phyloP scores from a whole-genome alignment of 2,113 vertebrate genomes.

The Gymnobelideus leadbeateri region DNA sequence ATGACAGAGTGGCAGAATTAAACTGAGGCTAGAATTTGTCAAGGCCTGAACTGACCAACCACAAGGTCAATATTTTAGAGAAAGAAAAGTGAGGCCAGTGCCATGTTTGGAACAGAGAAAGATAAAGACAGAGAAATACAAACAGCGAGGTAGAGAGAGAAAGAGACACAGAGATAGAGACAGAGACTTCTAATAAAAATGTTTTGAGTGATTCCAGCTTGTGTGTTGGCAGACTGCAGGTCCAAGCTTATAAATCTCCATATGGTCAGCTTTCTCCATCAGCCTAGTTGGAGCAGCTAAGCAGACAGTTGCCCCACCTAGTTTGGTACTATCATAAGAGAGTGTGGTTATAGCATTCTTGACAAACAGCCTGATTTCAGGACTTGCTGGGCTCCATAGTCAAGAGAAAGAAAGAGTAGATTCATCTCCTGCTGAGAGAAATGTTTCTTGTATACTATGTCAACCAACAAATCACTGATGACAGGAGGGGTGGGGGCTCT shows the following conservation, averaged over 20 bases:
- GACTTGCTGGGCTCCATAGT: not conserved
- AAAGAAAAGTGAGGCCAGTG: too few relatives aligned
- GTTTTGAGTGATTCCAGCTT: not conserved
- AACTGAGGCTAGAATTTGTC: too few relatives aligned
- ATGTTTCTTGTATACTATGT: not conserved
- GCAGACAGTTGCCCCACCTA: not conserved
- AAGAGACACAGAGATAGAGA: not conserved
- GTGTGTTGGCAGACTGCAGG: not conserved
- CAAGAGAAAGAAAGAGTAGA: not conserved
- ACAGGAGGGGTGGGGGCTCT: not conserved
- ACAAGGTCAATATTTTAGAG: too few relatives aligned
- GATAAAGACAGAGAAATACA: not conserved
- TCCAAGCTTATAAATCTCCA: not conserved
- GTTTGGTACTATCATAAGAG: not conserved
- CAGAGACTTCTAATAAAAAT: not conserved
- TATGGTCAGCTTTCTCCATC: not conserved
- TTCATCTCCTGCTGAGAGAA: not conserved
- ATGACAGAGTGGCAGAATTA: too few relatives aligned
- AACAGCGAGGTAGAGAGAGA: not conserved
- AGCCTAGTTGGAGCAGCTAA: conserved; percentile 1
- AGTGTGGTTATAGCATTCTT: not conserved
- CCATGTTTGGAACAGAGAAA: too few relatives aligned
- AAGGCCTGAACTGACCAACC: too few relatives aligned
- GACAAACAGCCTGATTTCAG: conserved; percentile 1
- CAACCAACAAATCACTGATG: not conserved